Conservation (phyloP, 2,797 vertebrate species). For the Corythornis leucogaster region DNA sequence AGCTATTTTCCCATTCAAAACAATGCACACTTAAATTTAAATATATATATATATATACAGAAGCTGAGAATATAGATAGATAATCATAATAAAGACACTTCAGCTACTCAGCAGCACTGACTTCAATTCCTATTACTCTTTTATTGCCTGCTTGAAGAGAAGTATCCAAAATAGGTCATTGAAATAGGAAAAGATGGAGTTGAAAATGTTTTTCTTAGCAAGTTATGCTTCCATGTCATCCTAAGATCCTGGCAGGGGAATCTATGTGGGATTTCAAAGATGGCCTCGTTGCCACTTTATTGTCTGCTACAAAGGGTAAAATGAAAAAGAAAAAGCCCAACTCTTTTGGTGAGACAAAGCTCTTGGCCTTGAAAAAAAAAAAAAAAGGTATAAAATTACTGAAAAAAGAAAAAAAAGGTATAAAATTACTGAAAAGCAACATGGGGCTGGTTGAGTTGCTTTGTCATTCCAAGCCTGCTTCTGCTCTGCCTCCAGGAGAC, state of each 20-base stretch:
- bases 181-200: not conserved
- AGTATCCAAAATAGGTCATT: not conserved
- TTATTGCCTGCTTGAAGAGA: not conserved
- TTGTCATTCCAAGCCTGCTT: fast-evolving
- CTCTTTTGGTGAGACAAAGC: not conserved
- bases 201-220: not conserved
- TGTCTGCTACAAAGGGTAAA: not conserved
- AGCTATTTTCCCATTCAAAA: not conserved
- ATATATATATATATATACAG: not conserved
- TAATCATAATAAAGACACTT: not conserved
- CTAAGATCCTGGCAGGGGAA: not conserved
- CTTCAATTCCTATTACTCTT: not conserved
- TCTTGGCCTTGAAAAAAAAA: not conserved
- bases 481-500: too few relatives aligned
- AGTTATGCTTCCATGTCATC: not conserved
- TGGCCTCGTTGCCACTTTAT: fast-evolving
- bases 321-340: not conserved
- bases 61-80: not conserved
- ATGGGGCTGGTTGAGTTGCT: not conserved
- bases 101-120: not conserved
- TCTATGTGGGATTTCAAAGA: not conserved
- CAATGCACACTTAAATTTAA: not conserved
- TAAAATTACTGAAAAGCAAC: not conserved
- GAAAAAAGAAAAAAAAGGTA: not conserved
- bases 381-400: not conserved